A percentile compares a stretch with the other conserved stretches of the same genome.
Conservation (phyloP, 2,888 invertebrate species). For the Phaonia tiefii region DNA sequence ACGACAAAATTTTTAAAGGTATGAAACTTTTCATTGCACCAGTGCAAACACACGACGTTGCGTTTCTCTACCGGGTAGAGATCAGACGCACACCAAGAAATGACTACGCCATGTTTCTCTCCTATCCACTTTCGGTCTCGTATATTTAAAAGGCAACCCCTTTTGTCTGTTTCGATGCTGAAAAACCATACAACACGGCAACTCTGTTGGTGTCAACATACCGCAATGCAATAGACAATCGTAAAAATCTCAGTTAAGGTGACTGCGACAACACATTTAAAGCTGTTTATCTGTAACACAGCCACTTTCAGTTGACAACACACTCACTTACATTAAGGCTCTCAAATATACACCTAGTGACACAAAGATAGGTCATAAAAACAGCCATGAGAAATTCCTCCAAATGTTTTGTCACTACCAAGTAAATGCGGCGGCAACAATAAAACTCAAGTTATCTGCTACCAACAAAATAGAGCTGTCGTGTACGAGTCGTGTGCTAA, state of each 20-base stretch:
- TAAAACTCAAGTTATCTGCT: slow-evolving; percentile 31
- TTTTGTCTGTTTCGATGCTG: no score
- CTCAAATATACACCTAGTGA: neutral
- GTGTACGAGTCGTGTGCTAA: neutral
- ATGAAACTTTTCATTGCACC: no score
- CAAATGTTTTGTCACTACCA: slow-evolving; percentile 32
- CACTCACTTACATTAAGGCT: neutral
- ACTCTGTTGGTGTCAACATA: neutral
- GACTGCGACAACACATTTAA: slow-evolving; percentile 20
- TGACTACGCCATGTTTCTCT: no score
- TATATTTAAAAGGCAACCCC: no score
- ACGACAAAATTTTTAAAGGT: no score
- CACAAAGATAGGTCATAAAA: slow-evolving; percentile 17
- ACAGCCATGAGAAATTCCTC: slow-evolving; percentile 28
- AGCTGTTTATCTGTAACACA: slow-evolving; percentile 44
- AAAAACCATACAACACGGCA: no score
- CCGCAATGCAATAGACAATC: slow-evolving; percentile 10
- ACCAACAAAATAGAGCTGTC: slow-evolving; percentile 14
- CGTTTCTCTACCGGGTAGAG: no score
- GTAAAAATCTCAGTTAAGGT: slow-evolving; percentile 41
- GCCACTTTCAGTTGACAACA: slow-evolving; percentile 30
- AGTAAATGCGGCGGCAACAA: slow-evolving; percentile 6
- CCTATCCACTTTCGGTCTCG: no score
- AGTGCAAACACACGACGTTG: no score
- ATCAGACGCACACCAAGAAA: no score